These are phyloP conservation scores for Geotrupes spiniger DNA, from an alignment of 2,888 invertebrate species.

Conservation along the genomic window DNA sequence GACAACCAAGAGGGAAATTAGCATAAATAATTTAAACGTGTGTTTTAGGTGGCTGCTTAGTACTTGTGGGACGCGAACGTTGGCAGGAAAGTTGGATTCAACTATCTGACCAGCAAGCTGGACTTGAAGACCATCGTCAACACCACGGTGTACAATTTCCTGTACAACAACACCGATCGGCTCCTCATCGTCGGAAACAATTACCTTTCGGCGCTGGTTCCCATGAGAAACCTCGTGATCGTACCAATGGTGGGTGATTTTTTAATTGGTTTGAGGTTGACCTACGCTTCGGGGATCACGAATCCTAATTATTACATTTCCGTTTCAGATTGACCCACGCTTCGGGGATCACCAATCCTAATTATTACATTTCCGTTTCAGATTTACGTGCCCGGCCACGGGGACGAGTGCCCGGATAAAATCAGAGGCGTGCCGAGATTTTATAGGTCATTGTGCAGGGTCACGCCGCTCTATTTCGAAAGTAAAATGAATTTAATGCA, in stretches of 20 bases:
- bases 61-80: constrained; percentile 57
- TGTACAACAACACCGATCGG: constrained; percentile 70
- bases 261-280: constrained; percentile 1
- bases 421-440: constrained; percentile 58
- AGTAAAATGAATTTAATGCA: constrained; percentile 43
- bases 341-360: constrained; percentile 59
- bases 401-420: constrained; percentile 54
- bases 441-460: constrained; percentile 67
- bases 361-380: constrained; percentile 60
- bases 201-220: constrained; percentile 59
- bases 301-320: too few species aligned
- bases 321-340: constrained; percentile 62
- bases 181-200: constrained; percentile 56
- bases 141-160: constrained; percentile 60
- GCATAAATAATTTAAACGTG: too few species aligned
- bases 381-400: constrained; percentile 56
- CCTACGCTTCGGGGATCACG: constrained; percentile 59
- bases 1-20: too few species aligned
- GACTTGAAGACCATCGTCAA: constrained; percentile 55
- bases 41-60: constrained; percentile 58
- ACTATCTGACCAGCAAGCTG: constrained; percentile 52
- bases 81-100: constrained; percentile 55
- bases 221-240: constrained; percentile 66
- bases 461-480: constrained; percentile 57
- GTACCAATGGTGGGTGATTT: constrained; percentile 58